A percentile compares a stretch with the other conserved stretches of the same genome.
phyloP scores from a whole-genome alignment of 1,140 invertebrate genomes.

The Eueides isabella region DNA sequence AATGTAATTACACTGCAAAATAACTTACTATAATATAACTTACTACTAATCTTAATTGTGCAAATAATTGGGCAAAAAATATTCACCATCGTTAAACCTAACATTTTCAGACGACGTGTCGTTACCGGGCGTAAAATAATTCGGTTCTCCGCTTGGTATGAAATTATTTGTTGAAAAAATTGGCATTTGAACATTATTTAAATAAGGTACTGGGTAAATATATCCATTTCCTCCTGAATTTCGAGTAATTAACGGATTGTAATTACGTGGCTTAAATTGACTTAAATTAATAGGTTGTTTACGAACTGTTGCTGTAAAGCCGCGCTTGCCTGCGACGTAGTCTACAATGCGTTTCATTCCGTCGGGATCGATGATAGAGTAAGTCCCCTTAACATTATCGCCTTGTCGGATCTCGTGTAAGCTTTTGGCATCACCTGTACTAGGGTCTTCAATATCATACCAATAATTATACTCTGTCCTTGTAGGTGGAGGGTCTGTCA shows the following conservation, averaged over 20 bases:
- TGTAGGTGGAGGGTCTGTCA: slow-evolving; percentile 62
- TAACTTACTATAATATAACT: too few relatives aligned
- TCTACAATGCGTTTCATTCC: slow-evolving; percentile 87
- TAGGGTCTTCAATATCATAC: slow-evolving; percentile 81
- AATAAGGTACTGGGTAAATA: slow-evolving; percentile 17
- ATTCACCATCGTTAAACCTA: slow-evolving; percentile 44
- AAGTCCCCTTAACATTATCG: slow-evolving; percentile 83
- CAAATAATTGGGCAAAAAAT: slow-evolving; percentile 47
- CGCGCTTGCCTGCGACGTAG: slow-evolving; percentile 87
- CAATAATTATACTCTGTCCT: slow-evolving; percentile 79
- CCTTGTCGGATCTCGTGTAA: slow-evolving; percentile 83
- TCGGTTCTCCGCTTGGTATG: slow-evolving; percentile 21
- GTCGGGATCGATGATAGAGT: slow-evolving; percentile 84
- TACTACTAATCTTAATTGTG: slow-evolving; percentile 33
- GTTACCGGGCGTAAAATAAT: slow-evolving; percentile 47
- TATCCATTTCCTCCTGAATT: not conserved
- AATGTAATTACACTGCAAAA: too few relatives aligned
- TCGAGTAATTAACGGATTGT: not conserved
- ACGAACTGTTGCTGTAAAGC: slow-evolving; percentile 86
- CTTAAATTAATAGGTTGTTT: slow-evolving; percentile 60
- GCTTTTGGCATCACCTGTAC: slow-evolving; percentile 84
- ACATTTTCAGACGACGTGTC: slow-evolving; percentile 29
- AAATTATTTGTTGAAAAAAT: slow-evolving; percentile 27
- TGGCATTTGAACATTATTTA: not conserved
- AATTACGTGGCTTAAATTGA: not conserved